Evolutionary conservation across 2,113 vertebrate genomes (phyloP).

Genomic region (Scomber colias): DNA sequence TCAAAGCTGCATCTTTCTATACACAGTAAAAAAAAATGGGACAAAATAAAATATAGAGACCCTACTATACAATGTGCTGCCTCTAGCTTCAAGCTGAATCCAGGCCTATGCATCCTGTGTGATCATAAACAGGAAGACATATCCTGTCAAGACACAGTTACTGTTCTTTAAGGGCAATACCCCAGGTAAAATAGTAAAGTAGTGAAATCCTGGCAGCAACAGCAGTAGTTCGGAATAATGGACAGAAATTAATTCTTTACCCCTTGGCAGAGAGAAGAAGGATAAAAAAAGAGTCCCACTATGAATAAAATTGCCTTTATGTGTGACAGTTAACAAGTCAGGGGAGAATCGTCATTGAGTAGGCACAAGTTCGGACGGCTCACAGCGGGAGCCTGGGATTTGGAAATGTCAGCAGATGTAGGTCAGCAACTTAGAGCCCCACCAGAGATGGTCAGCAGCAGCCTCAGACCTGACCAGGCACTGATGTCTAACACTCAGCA

Average conservation of each 20-base stretch:
- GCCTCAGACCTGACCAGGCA: conserved; percentile 50
- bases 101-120: neutral
- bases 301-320: conserved; percentile 61
- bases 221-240: conserved; percentile 42
- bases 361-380: conserved; percentile 56
- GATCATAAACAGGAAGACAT: conserved; percentile 42
- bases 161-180: conserved; percentile 46
- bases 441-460: conserved; percentile 58
- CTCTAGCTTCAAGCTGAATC: conserved; percentile 4
- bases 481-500: conserved; percentile 34
- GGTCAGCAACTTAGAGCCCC: conserved; percentile 73
- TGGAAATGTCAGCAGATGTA: conserved; percentile 78
- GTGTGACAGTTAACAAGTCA: conserved; percentile 72
- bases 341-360: conserved; percentile 62
- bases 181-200: conserved; percentile 19
- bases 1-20: neutral
- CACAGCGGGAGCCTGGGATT: conserved; percentile 53
- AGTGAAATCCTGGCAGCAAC: conserved; percentile 20
- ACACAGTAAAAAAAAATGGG: neutral
- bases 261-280: conserved; percentile 30
- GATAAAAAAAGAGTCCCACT: conserved; percentile 14
- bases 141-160: conserved; percentile 48
- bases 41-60: conserved; percentile 6
- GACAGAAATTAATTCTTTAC: conserved; percentile 57
- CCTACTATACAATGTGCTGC: neutral